A percentile compares a stretch with the other conserved stretches of the same genome.
phyloP scores from a whole-genome alignment of 2,113 vertebrate species.

The Corynorhinus townsendii region DNA sequence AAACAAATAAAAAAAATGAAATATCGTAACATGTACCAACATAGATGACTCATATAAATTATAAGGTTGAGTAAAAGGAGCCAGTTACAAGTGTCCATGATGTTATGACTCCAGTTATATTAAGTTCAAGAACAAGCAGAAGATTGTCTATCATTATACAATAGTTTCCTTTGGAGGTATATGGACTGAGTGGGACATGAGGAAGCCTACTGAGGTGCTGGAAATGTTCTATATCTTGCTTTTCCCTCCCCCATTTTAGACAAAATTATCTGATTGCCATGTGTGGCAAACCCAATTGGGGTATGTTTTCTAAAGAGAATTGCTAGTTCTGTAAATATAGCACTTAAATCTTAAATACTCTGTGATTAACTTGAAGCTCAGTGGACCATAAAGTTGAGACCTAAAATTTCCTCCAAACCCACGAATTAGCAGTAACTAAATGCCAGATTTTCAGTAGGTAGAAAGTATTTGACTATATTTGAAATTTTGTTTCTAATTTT shows the following conservation, averaged over 20 bases:
- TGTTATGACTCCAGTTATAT: background rate
- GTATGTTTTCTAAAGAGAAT: slow-evolving; percentile 47
- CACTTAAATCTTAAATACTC: slow-evolving; percentile 47
- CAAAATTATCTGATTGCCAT: background rate
- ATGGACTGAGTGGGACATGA: background rate
- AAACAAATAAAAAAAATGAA: background rate
- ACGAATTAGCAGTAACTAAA: background rate
- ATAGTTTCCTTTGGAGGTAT: background rate
- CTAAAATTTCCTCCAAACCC: slow-evolving; percentile 1
- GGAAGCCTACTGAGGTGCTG: background rate
- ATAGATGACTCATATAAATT: background rate
- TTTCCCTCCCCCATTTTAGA: background rate
- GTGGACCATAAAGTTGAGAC: slow-evolving; percentile 39
- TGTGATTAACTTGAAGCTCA: slow-evolving; percentile 56
- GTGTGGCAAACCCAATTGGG: background rate
- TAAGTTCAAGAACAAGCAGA: background rate
- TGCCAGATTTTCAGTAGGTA: background rate
- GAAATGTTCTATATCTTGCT: background rate
- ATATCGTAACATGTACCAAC: background rate
- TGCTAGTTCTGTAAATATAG: slow-evolving; percentile 45
- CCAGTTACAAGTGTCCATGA: background rate
- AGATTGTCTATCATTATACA: background rate
- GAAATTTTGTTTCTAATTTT: slow-evolving; percentile 14
- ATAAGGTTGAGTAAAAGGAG: background rate
- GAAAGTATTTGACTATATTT: background rate